Evolutionary conservation across 2,888 invertebrate genomes (phyloP).

Genomic region (Clistopyga incitator): DNA sequence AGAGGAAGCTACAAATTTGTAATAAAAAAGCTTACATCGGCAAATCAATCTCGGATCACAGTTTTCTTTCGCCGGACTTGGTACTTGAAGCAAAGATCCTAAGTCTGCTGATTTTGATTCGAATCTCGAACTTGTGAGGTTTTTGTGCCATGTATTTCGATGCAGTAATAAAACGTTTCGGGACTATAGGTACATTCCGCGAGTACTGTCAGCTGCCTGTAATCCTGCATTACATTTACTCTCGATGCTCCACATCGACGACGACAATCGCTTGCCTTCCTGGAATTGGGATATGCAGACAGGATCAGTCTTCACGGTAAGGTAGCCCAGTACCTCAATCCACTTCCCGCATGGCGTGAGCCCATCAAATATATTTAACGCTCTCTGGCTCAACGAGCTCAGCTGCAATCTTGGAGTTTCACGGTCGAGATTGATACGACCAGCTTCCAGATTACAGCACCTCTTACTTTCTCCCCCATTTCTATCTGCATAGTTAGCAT

Average conservation of each 20-base stretch:
- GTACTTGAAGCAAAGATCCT: background rate
- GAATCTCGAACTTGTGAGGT: conserved; percentile 3
- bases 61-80: background rate
- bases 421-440: conserved; percentile 64
- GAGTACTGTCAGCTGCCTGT: background rate
- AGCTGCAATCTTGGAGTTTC: conserved; percentile 67
- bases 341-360: conserved; percentile 26
- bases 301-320: conserved; percentile 40
- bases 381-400: conserved; percentile 59
- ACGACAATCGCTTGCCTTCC: conserved; percentile 44
- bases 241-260: conserved; percentile 40
- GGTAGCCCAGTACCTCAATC: conserved; percentile 19
- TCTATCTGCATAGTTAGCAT: conserved; percentile 1
- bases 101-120: background rate
- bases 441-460: conserved; percentile 58
- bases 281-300: conserved; percentile 38
- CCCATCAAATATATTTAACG: conserved; percentile 65
- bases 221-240: background rate
- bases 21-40: too few species aligned
- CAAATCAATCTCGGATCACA: background rate
- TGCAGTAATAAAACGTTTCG: conserved; percentile 43
- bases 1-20: too few species aligned
- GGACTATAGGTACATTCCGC: conserved; percentile 32
- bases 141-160: conserved; percentile 4
- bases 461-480: conserved; percentile 41